Base-by-base conservation (phyloP, 2,113 vertebrate genomes). In the Trematomus loennbergii region DNA sequence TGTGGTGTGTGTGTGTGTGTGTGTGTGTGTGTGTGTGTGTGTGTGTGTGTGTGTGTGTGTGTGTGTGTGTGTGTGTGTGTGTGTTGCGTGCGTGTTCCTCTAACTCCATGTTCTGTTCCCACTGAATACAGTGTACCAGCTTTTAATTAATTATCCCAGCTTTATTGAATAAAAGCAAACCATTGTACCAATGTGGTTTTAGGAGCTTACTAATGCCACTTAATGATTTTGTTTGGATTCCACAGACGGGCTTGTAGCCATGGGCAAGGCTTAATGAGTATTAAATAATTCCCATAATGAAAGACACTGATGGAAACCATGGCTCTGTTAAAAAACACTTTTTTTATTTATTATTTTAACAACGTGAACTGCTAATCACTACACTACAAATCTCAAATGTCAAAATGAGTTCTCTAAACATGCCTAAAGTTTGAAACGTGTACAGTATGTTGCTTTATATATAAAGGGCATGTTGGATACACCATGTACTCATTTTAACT, bases 151-250 rank as follows among this genome's bases (percentile, higher is more conserved):
- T 88, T 72, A 86, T n/a, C 63, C 48, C 48, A 33, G 70, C 65
- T 84, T 84, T 71, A 83, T 86, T 88, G 70, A 83, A 78, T 86
- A 67, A 80, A 85, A 77, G 70, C 75, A 84, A 73, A 80, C 63
- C 75, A 75, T 83, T 84, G 75, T 77, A 81, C 79, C 77, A 57
- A 20, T 82, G 81, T 82, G 83, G 53, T 81, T 89, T 80, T 74
- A 83, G 83, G 82, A 82, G 82, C 84, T 84, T 63, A 70, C 66
- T 81, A 68, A 87, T 78, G 75, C 61, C 64, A 78, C 78, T 70
- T 66, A 77, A 83, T 85, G 63, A 78, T 74, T 88, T 80, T 68
- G 33, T 65, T 60, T 64, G 82, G 66, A 85, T 88, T 80, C 53
- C 45, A 61, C 72, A 58, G 16, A 55, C 18, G 2, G 17, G 45